A percentile compares a stretch with the other conserved stretches of the same genome.
Evolutionary conservation across 2,888 invertebrate genomes (phyloP).

Genomic region (Colostygia pectinataria): DNA sequence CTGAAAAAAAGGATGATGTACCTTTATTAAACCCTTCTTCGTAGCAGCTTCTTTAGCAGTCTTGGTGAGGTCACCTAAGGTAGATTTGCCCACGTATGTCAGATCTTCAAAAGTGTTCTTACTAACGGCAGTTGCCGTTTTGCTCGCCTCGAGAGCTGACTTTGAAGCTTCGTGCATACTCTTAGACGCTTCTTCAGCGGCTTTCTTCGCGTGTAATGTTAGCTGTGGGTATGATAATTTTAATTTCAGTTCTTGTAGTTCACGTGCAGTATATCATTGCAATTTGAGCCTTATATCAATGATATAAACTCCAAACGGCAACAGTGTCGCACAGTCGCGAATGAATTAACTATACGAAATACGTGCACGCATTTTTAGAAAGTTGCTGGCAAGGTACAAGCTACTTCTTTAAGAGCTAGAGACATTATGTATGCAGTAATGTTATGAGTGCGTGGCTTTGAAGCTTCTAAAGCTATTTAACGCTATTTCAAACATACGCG

Average conservation of each 20-base stretch:
- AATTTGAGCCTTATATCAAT: no score
- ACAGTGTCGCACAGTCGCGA: no score
- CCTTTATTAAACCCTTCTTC: constrained; percentile 91
- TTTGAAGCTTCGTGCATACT: constrained; percentile 93
- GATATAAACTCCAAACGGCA: no score
- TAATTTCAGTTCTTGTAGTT: no score
- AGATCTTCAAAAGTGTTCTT: constrained; percentile 94
- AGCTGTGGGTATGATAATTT: constrained; percentile 80
- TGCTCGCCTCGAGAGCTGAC: constrained; percentile 92
- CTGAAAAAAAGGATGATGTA: constrained; percentile 46
- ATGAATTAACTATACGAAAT: no score
- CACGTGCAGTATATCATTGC: no score
- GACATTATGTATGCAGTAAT: not conserved
- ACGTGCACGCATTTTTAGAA: no score
- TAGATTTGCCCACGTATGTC: constrained; percentile 94
- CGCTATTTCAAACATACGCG: no score
- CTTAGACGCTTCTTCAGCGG: constrained; percentile 91
- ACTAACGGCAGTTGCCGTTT: constrained; percentile 93
- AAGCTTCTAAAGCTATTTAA: constrained; percentile 7
- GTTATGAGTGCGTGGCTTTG: constrained; percentile 9
- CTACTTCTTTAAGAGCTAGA: not conserved
- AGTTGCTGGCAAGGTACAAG: not conserved
- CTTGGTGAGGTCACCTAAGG: constrained; percentile 94
- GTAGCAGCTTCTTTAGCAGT: constrained; percentile 94
- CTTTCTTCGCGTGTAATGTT: constrained; percentile 94